phyloP scores from a whole-genome alignment of 1,140 invertebrate species.

The Tetragnatha versicolor region DNA sequence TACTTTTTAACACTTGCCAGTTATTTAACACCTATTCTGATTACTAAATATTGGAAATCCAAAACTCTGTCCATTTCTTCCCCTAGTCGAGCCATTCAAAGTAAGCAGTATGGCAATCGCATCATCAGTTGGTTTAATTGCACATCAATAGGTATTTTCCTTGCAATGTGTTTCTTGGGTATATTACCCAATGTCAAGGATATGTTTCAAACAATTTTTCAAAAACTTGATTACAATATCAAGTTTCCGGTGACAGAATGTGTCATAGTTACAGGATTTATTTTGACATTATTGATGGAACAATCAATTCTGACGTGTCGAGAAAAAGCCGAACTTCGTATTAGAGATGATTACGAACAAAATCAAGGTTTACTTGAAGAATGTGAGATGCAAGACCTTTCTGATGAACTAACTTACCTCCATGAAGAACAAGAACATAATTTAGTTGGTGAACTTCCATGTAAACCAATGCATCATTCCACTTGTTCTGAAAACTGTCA shows the following conservation, averaged over 20 bases:
- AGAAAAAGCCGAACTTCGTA: neutral
- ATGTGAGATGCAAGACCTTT: constrained; percentile 47
- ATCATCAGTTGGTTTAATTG: constrained; percentile 62
- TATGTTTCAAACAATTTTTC: constrained; percentile 57
- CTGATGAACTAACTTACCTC: constrained; percentile 5
- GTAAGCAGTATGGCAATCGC: constrained; percentile 15
- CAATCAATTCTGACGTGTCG: constrained; percentile 56
- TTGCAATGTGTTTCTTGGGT: constrained; percentile 64
- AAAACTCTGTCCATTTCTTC: constrained; percentile 15
- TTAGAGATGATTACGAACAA: constrained; percentile 32
- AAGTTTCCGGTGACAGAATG: constrained; percentile 59
- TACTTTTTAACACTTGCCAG: constrained; percentile 38
- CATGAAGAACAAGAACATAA: constrained; percentile 20
- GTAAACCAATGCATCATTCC: neutral
- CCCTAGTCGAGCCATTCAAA: constrained; percentile 7
- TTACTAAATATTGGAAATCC: constrained; percentile 44
- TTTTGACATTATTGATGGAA: constrained; percentile 60
- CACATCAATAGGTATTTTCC: constrained; percentile 63
- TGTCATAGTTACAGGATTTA: constrained; percentile 60
- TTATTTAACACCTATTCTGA: constrained; percentile 41
- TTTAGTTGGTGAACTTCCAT: constrained; percentile 1
- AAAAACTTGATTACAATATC: constrained; percentile 39
- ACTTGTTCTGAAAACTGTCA: neutral
- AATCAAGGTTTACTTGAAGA: constrained; percentile 47
- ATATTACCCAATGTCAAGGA: constrained; percentile 62